A percentile compares a stretch with the other conserved stretches of the same genome.
Evolutionary conservation across 1,140 invertebrate species (phyloP).

Genomic region (Zaprionus nigranus): DNA sequence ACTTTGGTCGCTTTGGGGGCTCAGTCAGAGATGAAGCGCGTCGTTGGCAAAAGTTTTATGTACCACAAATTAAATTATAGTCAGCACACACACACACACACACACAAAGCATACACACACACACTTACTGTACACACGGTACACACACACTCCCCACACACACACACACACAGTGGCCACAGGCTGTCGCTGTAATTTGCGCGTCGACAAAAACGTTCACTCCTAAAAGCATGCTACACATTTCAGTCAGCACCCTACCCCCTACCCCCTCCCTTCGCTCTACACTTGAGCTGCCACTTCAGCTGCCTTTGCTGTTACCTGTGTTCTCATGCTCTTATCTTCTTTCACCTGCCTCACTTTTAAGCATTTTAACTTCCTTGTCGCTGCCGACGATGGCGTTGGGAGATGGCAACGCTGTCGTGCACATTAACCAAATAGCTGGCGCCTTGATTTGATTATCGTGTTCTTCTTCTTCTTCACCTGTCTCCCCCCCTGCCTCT

Average conservation of each 20-base stretch:
- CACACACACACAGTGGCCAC: slow-evolving; percentile 31
- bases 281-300: background rate
- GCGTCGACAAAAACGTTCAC: slow-evolving; percentile 62
- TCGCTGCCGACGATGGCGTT: slow-evolving; percentile 9
- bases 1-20: slow-evolving; percentile 23
- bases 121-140: slow-evolving; percentile 20
- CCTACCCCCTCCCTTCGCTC: background rate
- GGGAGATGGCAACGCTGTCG: slow-evolving; percentile 54
- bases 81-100: slow-evolving; percentile 34
- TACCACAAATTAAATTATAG: slow-evolving; percentile 82
- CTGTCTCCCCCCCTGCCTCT: background rate
- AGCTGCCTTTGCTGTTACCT: background rate
- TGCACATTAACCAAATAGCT: slow-evolving; percentile 83
- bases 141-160: slow-evolving; percentile 25
- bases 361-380: slow-evolving; percentile 64
- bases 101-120: slow-evolving; percentile 10
- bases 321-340: slow-evolving; percentile 57
- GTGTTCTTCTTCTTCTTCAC: slow-evolving; percentile 48
- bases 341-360: slow-evolving; percentile 68
- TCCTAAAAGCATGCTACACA: slow-evolving; percentile 75
- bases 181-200: slow-evolving; percentile 77
- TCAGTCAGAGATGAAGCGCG: slow-evolving; percentile 65
- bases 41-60: slow-evolving; percentile 73
- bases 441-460: slow-evolving; percentile 82
- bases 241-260: slow-evolving; percentile 34